Conservation (phyloP, 2,113 vertebrate genomes). For the Embiotoca jacksoni region DNA sequence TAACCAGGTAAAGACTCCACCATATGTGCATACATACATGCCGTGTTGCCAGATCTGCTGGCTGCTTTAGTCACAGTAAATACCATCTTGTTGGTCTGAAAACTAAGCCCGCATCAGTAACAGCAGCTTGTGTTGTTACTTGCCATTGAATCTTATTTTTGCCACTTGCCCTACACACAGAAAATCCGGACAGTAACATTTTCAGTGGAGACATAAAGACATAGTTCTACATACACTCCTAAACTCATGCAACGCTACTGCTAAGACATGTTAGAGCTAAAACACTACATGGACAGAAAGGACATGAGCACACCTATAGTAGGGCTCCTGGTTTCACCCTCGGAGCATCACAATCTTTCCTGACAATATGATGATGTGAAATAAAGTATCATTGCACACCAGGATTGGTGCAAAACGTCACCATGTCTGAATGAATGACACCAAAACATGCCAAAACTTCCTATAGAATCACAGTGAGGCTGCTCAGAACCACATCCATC, state of each 20-base stretch:
- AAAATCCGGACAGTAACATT: not conserved
- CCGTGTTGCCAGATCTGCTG: not conserved
- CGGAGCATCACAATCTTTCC: not conserved
- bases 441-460: conserved; percentile 14
- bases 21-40: not conserved
- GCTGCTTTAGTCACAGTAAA: not conserved
- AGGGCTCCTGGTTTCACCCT: not conserved
- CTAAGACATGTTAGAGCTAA: not conserved
- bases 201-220: too few relatives aligned
- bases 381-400: not conserved
- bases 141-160: not conserved
- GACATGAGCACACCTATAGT: not conserved
- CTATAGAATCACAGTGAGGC: not conserved
- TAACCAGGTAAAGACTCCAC: conserved; percentile 63
- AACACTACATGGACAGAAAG: not conserved
- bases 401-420: not conserved
- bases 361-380: not conserved
- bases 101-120: not conserved
- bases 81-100: not conserved
- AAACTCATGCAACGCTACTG: too few relatives aligned
- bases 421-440: not conserved
- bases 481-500: conserved; percentile 13
- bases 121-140: not conserved
- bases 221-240: not conserved
- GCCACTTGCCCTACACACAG: not conserved